A percentile compares a stretch with the other conserved stretches of the same genome.
Evolutionary conservation across 2,113 vertebrate genomes (phyloP).

Genomic region (Paracanthobrama guichenoti): DNA sequence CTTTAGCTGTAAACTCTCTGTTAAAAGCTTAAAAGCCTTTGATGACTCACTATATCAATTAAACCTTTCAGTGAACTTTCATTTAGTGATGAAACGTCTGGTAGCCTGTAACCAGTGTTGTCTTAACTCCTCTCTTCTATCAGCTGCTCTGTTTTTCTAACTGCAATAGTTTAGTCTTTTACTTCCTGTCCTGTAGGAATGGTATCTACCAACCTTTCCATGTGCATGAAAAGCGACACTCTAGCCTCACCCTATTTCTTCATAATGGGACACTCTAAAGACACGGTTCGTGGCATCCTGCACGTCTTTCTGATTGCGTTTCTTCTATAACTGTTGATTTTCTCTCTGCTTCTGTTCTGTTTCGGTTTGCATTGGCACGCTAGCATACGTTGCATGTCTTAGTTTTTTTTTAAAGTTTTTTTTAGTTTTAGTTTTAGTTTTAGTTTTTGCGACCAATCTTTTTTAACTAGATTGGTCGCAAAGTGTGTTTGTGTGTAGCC

Average conservation of each 20-base stretch:
- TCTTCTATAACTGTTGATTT: slow-evolving; percentile 20
- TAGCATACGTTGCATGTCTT: not conserved
- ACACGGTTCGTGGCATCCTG: slow-evolving; percentile 99
- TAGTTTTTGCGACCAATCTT: no score
- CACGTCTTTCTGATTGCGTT: slow-evolving; percentile 74
- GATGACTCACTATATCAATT: slow-evolving; percentile 13
- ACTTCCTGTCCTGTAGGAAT: slow-evolving; percentile 98
- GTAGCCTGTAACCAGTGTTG: not conserved
- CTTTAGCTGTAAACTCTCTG: not conserved
- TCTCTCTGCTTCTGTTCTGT: slow-evolving; percentile 44
- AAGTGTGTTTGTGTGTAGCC: slow-evolving; percentile 23
- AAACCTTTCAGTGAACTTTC: slow-evolving; percentile 24
- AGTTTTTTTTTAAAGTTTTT: no score
- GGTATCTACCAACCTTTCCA: slow-evolving; percentile 99
- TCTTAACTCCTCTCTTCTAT: slow-evolving; percentile 41
- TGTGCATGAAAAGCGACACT: slow-evolving; percentile 99
- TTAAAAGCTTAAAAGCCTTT: slow-evolving; percentile 25
- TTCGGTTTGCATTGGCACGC: not conserved
- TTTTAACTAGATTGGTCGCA: not conserved
- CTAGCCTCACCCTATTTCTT: slow-evolving; percentile 99
- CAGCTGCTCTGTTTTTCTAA: slow-evolving; percentile 54
- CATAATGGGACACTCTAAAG: slow-evolving; percentile 99
- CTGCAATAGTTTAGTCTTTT: slow-evolving; percentile 97
- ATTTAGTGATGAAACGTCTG: not conserved
- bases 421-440: no score